phyloP scores from a whole-genome alignment of 92 coral and sea anemone genomes.

The Porites evermanni region DNA sequence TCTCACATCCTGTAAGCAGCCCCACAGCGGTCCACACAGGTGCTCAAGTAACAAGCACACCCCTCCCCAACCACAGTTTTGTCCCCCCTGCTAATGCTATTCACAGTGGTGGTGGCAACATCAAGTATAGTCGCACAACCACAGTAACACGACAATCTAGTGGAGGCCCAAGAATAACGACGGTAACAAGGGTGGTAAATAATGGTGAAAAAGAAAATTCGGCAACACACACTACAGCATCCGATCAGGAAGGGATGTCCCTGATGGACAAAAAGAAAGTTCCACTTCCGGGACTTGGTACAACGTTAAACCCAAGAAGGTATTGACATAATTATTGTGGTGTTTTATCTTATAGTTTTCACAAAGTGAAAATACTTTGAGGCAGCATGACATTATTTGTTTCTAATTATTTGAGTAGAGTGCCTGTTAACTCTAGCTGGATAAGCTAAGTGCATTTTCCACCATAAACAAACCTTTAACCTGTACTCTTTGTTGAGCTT shows the following conservation, averaged over 20 bases:
- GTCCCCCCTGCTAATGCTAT: slow-evolving; percentile 69
- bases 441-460: too few species aligned
- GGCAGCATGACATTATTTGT: too few species aligned
- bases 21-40: slow-evolving; percentile 55
- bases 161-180: slow-evolving; percentile 50
- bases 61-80: slow-evolving; percentile 77
- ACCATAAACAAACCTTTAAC: too few species aligned
- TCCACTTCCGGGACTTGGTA: slow-evolving; percentile 88
- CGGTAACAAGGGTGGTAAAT: slow-evolving; percentile 66
- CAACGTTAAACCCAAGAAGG: slow-evolving; percentile 57
- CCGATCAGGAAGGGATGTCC: slow-evolving; percentile 51
- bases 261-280: slow-evolving; percentile 90
- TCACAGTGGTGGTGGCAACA: slow-evolving; percentile 55
- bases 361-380: not conserved
- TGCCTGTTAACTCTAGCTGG: too few species aligned
- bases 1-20: slow-evolving; percentile 64
- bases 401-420: too few species aligned
- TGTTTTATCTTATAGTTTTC: not conserved
- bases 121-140: slow-evolving; percentile 61
- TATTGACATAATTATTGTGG: not conserved
- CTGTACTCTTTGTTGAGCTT: too few species aligned
- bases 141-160: slow-evolving; percentile 63
- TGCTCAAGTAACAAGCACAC: slow-evolving; percentile 81
- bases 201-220: slow-evolving; percentile 46
- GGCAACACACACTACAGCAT: slow-evolving; percentile 52